A percentile compares a stretch with the other conserved stretches of the same genome.
phyloP scores from a whole-genome alignment of 2,888 invertebrate species.

The Polyploca ridens region DNA sequence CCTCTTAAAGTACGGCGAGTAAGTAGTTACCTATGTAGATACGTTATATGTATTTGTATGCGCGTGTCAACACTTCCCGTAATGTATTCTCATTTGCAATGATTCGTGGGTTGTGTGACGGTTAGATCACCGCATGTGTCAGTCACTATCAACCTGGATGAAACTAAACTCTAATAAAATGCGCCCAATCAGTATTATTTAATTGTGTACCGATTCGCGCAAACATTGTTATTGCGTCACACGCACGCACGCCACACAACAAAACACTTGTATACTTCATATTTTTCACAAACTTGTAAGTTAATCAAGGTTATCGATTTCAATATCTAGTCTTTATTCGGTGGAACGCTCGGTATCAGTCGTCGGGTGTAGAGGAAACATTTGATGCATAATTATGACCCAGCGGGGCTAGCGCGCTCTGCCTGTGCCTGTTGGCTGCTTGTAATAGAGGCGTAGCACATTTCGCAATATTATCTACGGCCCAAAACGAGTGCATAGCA shows the following conservation, averaged over 20 bases:
- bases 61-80: background rate
- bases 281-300: background rate
- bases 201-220: background rate
- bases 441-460: background rate
- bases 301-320: conserved; percentile 3
- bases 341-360: background rate
- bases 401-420: too few species aligned
- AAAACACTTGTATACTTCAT: background rate
- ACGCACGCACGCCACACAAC: background rate
- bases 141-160: background rate
- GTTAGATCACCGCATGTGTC: background rate
- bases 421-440: background rate
- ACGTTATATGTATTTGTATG: background rate
- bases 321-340: background rate
- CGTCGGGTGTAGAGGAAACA: background rate
- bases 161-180: background rate
- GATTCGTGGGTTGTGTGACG: background rate
- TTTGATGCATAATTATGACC: background rate
- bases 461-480: background rate
- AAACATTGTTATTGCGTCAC: background rate
- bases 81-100: background rate
- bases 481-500: background rate
- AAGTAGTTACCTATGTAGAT: background rate
- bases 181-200: background rate
- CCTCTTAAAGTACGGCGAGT: background rate